Evolutionary conservation across 2,113 vertebrate genomes (phyloP).

Genomic region (Cairina moschata): DNA sequence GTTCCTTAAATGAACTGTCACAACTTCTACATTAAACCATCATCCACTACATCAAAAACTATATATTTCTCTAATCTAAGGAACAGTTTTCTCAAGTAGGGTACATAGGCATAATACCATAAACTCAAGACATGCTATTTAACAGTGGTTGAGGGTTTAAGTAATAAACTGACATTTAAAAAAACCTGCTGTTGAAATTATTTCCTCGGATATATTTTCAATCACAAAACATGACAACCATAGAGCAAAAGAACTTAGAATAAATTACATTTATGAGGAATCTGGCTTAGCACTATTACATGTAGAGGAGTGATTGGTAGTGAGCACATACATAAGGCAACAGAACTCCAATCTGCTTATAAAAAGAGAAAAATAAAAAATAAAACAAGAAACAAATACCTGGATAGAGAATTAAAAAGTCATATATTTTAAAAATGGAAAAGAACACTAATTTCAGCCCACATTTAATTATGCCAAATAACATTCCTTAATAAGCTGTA

Average conservation of each 20-base stretch:
- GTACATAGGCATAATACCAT: background rate
- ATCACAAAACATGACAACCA: conserved; percentile 28
- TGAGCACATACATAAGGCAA: background rate
- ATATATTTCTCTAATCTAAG: background rate
- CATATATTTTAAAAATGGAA: background rate
- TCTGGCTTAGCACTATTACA: background rate
- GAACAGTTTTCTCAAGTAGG: background rate
- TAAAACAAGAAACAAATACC: background rate
- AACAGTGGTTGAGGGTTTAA: conserved; percentile 4
- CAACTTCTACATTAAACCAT: conserved; percentile 24
- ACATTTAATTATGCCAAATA: background rate
- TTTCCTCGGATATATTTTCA: conserved; percentile 26
- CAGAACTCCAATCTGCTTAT: background rate
- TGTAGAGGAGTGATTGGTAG: background rate
- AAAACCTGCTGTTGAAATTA: background rate
- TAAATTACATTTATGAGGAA: conserved; percentile 35
- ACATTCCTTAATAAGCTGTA: background rate
- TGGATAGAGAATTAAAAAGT: background rate
- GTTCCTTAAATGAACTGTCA: conserved; percentile 27
- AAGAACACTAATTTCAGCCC: background rate
- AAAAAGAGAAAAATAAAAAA: background rate
- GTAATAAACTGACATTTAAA: conserved; percentile 1
- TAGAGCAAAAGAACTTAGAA: background rate
- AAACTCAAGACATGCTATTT: conserved; percentile 23
- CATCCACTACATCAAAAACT: conserved; percentile 21